phyloP scores from a whole-genome alignment of 2,113 vertebrate genomes.

The Pteropus alecto region DNA sequence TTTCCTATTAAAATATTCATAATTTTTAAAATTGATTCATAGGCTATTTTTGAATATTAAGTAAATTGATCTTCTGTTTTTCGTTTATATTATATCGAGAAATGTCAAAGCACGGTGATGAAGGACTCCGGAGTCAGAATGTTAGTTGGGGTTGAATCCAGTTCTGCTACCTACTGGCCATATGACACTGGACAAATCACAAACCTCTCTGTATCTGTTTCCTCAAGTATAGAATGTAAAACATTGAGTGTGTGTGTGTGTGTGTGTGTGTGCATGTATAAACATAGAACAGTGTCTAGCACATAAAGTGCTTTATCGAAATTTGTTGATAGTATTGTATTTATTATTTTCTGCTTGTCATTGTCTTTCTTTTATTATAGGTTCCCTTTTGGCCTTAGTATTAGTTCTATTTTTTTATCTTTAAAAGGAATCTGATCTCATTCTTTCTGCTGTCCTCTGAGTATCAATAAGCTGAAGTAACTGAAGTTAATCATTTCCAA shows the following conservation, averaged over 20 bases:
- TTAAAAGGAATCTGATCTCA: background rate
- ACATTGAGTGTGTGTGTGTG: background rate
- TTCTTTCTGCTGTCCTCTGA: background rate
- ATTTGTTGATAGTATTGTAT: background rate
- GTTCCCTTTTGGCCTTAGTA: background rate
- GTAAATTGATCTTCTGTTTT: background rate
- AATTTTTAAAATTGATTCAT: background rate
- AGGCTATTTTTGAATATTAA: background rate
- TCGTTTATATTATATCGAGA: background rate
- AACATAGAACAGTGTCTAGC: background rate
- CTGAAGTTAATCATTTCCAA: conserved; percentile 20
- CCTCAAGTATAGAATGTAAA: background rate
- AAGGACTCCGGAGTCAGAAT: background rate
- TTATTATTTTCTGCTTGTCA: conserved; percentile 6
- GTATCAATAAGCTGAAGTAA: background rate
- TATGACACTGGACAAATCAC: background rate
- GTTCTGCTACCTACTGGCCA: background rate
- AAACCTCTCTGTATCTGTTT: background rate
- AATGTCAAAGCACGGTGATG: background rate
- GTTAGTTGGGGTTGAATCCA: background rate
- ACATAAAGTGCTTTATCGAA: background rate
- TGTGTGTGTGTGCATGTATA: background rate
- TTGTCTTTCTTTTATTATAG: background rate
- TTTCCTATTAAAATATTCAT: conserved; percentile 13
- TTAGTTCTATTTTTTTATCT: background rate